Percentiles rank a stretch among this genome's conserved stretches.
Evolutionary conservation across 2,888 invertebrate species (phyloP).

Genomic region (Eilema depressum): DNA sequence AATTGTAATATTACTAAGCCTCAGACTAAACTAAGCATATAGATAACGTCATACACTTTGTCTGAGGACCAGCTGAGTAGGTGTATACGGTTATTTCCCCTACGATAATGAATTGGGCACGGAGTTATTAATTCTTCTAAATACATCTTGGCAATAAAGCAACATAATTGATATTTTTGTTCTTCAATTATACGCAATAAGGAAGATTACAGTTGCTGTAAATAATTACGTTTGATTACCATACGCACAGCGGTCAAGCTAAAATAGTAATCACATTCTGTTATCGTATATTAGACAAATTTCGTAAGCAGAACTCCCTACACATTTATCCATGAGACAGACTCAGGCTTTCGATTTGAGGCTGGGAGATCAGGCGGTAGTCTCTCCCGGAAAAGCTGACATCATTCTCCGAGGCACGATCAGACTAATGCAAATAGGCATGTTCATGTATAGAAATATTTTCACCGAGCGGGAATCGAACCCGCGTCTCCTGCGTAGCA

Average conservation of each 20-base stretch:
- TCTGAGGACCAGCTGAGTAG: neutral
- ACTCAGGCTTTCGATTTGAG: too few relatives aligned
- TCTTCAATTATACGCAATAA: neutral
- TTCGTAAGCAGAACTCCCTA: neutral
- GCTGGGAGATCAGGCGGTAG: too few relatives aligned
- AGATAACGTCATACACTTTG: neutral
- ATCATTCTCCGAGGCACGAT: too few relatives aligned
- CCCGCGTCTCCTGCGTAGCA: too few relatives aligned
- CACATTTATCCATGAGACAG: too few relatives aligned
- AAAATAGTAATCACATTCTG: neutral
- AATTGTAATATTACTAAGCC: too few relatives aligned
- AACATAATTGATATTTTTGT: neutral
- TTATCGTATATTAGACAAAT: neutral
- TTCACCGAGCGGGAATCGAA: too few relatives aligned
- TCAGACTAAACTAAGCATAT: too few relatives aligned
- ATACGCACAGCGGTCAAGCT: neutral
- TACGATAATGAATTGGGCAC: neutral
- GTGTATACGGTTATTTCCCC: neutral
- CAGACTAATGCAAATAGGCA: too few relatives aligned
- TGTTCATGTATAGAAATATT: too few relatives aligned
- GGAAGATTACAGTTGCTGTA: neutral
- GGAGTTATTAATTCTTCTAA: neutral
- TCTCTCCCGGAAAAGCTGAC: too few relatives aligned
- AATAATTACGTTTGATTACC: slow-evolving; percentile 1
- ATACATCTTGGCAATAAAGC: neutral